Percentiles rank a stretch among this genome's conserved stretches.
phyloP scores from a whole-genome alignment of 2,888 invertebrate genomes.

The Argynnis bischoffii region DNA sequence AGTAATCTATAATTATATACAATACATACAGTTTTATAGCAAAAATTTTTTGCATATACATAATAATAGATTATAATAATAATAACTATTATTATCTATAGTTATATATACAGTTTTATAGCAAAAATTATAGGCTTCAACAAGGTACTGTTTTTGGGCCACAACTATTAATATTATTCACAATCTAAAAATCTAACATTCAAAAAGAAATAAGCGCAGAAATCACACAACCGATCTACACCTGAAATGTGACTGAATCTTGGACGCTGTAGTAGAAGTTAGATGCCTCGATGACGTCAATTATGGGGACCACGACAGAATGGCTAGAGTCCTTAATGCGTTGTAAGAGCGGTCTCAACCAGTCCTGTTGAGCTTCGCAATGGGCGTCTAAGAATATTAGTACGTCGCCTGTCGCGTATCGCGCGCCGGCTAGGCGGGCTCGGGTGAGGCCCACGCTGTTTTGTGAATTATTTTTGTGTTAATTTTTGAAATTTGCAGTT shows the following conservation, averaged over 20 bases:
- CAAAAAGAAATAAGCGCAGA: not conserved
- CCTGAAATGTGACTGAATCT: slow-evolving; percentile 76
- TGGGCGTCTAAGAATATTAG: slow-evolving; percentile 95
- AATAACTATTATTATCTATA: not conserved
- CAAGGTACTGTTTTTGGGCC: slow-evolving; percentile 20
- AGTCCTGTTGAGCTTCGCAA: slow-evolving; percentile 91
- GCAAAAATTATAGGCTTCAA: not conserved
- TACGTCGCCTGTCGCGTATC: slow-evolving; percentile 89
- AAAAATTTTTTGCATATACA: not conserved
- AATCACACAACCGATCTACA: slow-evolving; percentile 41
- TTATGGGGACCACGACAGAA: slow-evolving; percentile 95
- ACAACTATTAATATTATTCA: slow-evolving; percentile 23
- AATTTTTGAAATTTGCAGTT: not conserved
- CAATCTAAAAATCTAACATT: slow-evolving; percentile 5
- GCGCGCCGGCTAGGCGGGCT: slow-evolving; percentile 94
- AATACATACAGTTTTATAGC: too few relatives aligned
- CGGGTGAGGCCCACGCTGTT: slow-evolving; percentile 92
- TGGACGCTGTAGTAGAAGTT: slow-evolving; percentile 88
- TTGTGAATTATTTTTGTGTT: slow-evolving; percentile 54
- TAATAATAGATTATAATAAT: too few relatives aligned
- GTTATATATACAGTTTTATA: too few relatives aligned
- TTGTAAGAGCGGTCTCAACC: slow-evolving; percentile 94
- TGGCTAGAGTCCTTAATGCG: slow-evolving; percentile 91
- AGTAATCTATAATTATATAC: too few relatives aligned
- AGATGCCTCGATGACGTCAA: slow-evolving; percentile 94